phyloP scores from a whole-genome alignment of 2,888 invertebrate species.

The Leucophenga montana region DNA sequence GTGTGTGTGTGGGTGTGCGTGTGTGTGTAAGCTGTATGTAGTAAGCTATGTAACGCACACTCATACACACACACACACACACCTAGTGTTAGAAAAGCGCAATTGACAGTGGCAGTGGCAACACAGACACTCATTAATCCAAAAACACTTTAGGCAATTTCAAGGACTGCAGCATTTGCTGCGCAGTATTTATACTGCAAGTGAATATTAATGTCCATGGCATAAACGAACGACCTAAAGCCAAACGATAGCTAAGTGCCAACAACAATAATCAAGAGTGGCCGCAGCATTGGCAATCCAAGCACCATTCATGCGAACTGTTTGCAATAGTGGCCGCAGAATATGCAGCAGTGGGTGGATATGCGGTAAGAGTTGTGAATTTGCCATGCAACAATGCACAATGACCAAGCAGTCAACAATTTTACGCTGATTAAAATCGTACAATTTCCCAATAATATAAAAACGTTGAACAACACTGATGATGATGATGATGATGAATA shows the following conservation, averaged over 20 bases:
- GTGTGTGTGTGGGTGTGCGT: no score
- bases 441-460: slow-evolving; percentile 37
- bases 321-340: not conserved
- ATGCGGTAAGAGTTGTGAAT: not conserved
- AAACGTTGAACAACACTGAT: not conserved
- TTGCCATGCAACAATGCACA: not conserved
- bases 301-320: not conserved
- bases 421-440: slow-evolving; percentile 59
- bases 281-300: not conserved
- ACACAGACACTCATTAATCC: no score
- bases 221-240: slow-evolving; percentile 7
- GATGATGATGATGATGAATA: not conserved
- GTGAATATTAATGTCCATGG: slow-evolving; percentile 22
- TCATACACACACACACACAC: no score
- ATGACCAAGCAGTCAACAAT: slow-evolving; percentile 47
- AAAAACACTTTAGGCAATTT: not conserved
- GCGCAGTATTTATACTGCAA: not conserved
- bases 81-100: no score
- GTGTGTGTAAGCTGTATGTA: no score
- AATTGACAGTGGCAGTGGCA: no score
- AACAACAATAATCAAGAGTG: not conserved
- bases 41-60: no score
- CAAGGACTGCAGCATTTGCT: not conserved
- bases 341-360: not conserved
- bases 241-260: slow-evolving; percentile 4